Conservation (phyloP, 1,140 invertebrate species). For the Danaus melanippus region DNA sequence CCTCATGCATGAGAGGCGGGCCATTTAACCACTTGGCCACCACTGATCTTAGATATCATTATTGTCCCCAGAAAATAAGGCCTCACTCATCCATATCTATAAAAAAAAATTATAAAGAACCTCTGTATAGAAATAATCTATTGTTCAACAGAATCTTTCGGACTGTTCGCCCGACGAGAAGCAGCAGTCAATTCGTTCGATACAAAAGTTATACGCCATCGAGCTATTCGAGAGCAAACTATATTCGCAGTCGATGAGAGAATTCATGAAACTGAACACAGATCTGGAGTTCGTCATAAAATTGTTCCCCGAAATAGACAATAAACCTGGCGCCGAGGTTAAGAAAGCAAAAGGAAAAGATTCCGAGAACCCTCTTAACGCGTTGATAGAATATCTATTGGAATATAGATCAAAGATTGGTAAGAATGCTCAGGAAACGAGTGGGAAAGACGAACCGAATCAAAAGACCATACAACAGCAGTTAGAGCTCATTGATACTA, state of each 20-base stretch:
- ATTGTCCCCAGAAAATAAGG: too few species aligned
- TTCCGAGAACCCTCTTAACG: constrained; percentile 89
- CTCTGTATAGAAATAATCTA: too few species aligned
- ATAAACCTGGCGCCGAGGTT: constrained; percentile 71
- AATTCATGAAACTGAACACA: constrained; percentile 90
- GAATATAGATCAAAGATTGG: constrained; percentile 78
- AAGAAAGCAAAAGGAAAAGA: constrained; percentile 83
- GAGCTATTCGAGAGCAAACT: constrained; percentile 91
- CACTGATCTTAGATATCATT: too few species aligned
- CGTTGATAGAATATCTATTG: constrained; percentile 91
- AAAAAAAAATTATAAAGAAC: too few species aligned
- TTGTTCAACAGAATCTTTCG: constrained; percentile 76
- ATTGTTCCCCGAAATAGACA: constrained; percentile 91
- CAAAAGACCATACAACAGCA: constrained; percentile 75
- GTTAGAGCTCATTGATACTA: constrained; percentile 96
- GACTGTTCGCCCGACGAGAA: constrained; percentile 88
- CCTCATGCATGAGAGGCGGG: too few species aligned
- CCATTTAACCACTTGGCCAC: too few species aligned
- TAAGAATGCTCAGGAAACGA: constrained; percentile 44
- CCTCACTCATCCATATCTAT: too few species aligned
- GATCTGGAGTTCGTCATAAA: constrained; percentile 96
- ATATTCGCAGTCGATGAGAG: constrained; percentile 91
- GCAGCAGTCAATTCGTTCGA: constrained; percentile 84
- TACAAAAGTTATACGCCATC: constrained; percentile 92
- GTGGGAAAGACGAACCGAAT: constrained; percentile 43